These are phyloP conservation scores for Drosophila punjabiensis DNA, from an alignment of 1,140 invertebrate genomes.

Conservation along the genomic window DNA sequence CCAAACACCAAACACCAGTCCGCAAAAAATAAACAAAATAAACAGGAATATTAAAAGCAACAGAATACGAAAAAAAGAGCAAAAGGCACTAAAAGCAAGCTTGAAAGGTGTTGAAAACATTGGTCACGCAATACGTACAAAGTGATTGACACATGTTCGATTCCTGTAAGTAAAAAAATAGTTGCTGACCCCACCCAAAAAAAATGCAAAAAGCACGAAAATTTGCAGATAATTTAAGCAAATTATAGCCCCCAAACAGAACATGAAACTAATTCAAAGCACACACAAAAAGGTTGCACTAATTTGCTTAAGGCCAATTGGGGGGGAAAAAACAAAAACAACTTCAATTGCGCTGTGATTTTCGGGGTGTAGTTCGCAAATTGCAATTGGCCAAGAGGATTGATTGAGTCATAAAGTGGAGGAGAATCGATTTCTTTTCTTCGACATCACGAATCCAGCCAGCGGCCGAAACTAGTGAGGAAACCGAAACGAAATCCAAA, in stretches of 20 bases:
- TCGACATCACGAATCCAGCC: constrained; percentile 63
- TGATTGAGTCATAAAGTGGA: constrained; percentile 77
- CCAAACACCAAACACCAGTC: constrained; percentile 17
- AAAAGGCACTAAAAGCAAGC: constrained; percentile 10
- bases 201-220: constrained; percentile 32
- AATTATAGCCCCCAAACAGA: constrained; percentile 43
- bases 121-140: constrained; percentile 43
- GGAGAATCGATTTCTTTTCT: constrained; percentile 55
- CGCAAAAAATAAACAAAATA: not conserved
- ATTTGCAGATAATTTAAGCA: constrained; percentile 41
- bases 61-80: not conserved
- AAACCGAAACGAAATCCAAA: constrained; percentile 39
- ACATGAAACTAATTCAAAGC: constrained; percentile 41
- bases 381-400: constrained; percentile 66
- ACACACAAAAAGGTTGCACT: constrained; percentile 39
- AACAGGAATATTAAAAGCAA: constrained; percentile 30
- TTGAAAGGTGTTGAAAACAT: constrained; percentile 55
- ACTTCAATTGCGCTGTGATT: constrained; percentile 32
- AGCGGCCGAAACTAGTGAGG: constrained; percentile 35
- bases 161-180: constrained; percentile 18
- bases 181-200: constrained; percentile 24
- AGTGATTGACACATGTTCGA: constrained; percentile 49
- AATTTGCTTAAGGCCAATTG: constrained; percentile 40
- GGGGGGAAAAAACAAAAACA: not conserved
- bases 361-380: constrained; percentile 65